Percentiles rank a stretch among this genome's conserved stretches.
Evolutionary conservation across 2,113 vertebrate genomes (phyloP).

Genomic region (Mola mola): DNA sequence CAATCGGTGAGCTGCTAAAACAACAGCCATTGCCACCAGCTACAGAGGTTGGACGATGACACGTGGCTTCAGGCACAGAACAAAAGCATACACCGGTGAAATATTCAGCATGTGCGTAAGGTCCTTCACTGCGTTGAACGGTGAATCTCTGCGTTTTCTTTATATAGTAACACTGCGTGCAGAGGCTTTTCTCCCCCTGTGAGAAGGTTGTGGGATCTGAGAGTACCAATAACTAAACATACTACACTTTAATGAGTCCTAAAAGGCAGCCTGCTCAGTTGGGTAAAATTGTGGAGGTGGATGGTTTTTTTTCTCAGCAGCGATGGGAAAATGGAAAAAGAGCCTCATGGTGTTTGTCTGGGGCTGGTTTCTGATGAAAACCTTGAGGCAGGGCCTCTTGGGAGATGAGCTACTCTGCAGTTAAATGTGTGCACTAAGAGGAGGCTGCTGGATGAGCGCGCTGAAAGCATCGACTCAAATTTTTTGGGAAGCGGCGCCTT

Average conservation of each 20-base stretch:
- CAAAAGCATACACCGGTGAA: background rate
- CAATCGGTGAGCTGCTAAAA: slow-evolving; percentile 37
- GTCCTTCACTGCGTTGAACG: slow-evolving; percentile 15
- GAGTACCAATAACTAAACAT: slow-evolving; percentile 49
- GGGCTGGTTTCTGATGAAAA: slow-evolving; percentile 53
- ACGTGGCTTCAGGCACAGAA: background rate
- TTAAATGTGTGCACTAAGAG: slow-evolving; percentile 53
- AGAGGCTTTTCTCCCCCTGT: slow-evolving; percentile 13
- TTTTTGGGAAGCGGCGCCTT: slow-evolving; percentile 53
- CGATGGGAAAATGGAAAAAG: slow-evolving; percentile 37
- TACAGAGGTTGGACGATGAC: slow-evolving; percentile 23
- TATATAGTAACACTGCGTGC: slow-evolving; percentile 1
- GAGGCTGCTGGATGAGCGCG: slow-evolving; percentile 52
- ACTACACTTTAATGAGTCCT: slow-evolving; percentile 55
- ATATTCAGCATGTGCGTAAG: background rate
- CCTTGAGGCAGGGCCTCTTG: slow-evolving; percentile 43
- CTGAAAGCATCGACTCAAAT: slow-evolving; percentile 50
- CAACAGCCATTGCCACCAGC: slow-evolving; percentile 11
- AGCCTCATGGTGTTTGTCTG: slow-evolving; percentile 56
- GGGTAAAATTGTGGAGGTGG: slow-evolving; percentile 53
- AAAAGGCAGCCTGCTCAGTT: slow-evolving; percentile 40
- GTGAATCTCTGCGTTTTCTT: slow-evolving; percentile 20
- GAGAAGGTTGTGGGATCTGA: slow-evolving; percentile 43
- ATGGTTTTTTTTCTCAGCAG: slow-evolving; percentile 52
- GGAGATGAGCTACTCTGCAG: slow-evolving; percentile 53